phyloP scores from a whole-genome alignment of 2,888 invertebrate genomes.

The Thereva nobilitata region DNA sequence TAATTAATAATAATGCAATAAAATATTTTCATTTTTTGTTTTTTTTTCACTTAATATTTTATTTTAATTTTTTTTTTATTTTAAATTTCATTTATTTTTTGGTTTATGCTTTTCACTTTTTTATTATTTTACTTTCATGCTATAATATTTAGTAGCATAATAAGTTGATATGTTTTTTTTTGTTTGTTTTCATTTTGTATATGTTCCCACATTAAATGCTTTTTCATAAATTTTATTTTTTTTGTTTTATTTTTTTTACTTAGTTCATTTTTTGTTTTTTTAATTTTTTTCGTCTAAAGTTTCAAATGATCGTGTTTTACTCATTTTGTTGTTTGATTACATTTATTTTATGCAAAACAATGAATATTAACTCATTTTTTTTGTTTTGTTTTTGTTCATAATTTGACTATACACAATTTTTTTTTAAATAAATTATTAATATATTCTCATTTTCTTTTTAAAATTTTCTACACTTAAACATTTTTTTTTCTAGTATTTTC shows the following conservation, averaged over 20 bases:
- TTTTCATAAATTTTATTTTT: slow-evolving; percentile 30
- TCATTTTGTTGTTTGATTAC: slow-evolving; percentile 34
- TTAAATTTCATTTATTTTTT: slow-evolving; percentile 26
- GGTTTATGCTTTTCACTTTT: slow-evolving; percentile 32
- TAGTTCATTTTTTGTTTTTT: slow-evolving; percentile 27
- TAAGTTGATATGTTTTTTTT: slow-evolving; percentile 35
- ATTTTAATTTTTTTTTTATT: slow-evolving; percentile 21
- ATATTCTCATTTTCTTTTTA: too few species aligned
- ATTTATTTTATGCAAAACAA: slow-evolving; percentile 10
- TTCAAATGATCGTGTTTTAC: slow-evolving; percentile 21
- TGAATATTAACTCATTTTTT: too few species aligned
- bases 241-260: slow-evolving; percentile 25
- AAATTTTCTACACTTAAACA: too few species aligned
- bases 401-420: too few species aligned
- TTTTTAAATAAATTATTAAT: too few species aligned
- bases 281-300: slow-evolving; percentile 11
- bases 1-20: slow-evolving; percentile 35
- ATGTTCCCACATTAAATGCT: slow-evolving; percentile 33
- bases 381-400: too few species aligned
- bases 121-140: neutral
- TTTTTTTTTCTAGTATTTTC: too few species aligned
- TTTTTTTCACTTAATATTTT: slow-evolving; percentile 24
- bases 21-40: slow-evolving; percentile 23
- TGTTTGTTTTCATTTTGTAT: slow-evolving; percentile 28
- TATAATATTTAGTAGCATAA: slow-evolving; percentile 5